Base-by-base conservation (phyloP, 2,797 vertebrate genomes). In the Sebastes steindachneri region DNA sequence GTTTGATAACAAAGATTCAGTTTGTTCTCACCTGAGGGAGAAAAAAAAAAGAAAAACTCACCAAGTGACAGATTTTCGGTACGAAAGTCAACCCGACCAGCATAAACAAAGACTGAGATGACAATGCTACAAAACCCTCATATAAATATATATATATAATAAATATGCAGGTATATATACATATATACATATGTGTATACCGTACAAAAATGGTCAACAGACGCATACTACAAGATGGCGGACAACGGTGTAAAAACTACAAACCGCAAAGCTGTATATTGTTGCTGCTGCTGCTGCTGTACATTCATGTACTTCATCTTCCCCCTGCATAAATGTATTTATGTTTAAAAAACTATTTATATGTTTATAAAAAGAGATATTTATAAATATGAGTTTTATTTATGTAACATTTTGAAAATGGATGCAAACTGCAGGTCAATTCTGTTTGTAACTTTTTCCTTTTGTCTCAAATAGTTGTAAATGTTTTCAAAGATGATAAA, bases 321-420 rank as follows among this genome's bases (percentile, higher is more conserved):
- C 95, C 95, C 90, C 96, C 96, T 96, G 96, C 98, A 97, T 98
- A 97, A 97, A 98, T 99, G 97, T 99, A 99, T 99, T 99, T 99
- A 99, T 99, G 98, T 99, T 99, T 96, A 95, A 97, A 97, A 98
- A 98, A 97, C 97, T 99, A 99, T 99, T 99, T 99, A 99, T 99
- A 99, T 99, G 98, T 99, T 99, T 99, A 99, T 99, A 98, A 98
- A 96, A 96, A 99, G 97, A 99, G 97, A 97, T 99, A 99, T 99
- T 99, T 99, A 99, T 99, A 98, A 99, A 97, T 96, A 94, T 95
- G 93, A 96, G 95, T 97, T 97, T 97, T 99, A 99, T 99, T 99
- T 99, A 99, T 99, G 98, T 99, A 98, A 98, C 97, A 95, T 94
- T 96, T 96, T 95, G 90, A 96, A 97, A 98, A 98, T 95, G 96